These are phyloP conservation scores for Epirrhoe tristata DNA, from an alignment of 2,888 invertebrate genomes.

Conservation along the genomic window DNA sequence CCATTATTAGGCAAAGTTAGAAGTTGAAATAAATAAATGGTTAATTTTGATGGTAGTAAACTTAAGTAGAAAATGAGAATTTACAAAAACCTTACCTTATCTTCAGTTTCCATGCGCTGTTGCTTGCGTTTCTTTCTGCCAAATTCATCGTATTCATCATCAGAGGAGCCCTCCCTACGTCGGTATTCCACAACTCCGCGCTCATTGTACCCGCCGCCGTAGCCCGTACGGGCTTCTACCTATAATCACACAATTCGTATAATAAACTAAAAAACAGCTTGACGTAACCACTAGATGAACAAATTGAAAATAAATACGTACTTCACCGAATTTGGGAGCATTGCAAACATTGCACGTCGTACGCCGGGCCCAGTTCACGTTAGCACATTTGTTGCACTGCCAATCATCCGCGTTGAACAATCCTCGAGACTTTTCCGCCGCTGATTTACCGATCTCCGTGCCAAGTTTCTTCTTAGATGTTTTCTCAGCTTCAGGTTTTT, in stretches of 20 bases:
- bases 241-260: constrained; percentile 50
- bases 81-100: constrained; percentile 58
- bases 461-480: constrained; percentile 92
- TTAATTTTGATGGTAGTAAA: constrained; percentile 16
- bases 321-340: constrained; percentile 98
- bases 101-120: constrained; percentile 32
- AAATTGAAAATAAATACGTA: constrained; percentile 76
- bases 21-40: constrained; percentile 25
- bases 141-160: constrained; percentile 98
- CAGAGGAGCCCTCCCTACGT: constrained; percentile 92
- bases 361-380: constrained; percentile 99
- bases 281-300: constrained; percentile 1
- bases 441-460: constrained; percentile 98
- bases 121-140: constrained; percentile 86
- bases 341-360: constrained; percentile 99
- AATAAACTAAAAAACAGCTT: constrained; percentile 2
- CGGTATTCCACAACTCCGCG: constrained; percentile 98
- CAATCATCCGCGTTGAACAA: constrained; percentile 99
- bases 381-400: constrained; percentile 99
- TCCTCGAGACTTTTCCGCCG: constrained; percentile 99
- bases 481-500: constrained; percentile 73
- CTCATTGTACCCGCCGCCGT: constrained; percentile 97
- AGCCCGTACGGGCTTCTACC: constrained; percentile 91
- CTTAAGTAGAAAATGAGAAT: constrained; percentile 2
- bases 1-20: constrained; percentile 28